A percentile compares a stretch with the other conserved stretches of the same genome.
These are phyloP conservation scores for Myripristis jacobus DNA, from an alignment of 2,797 vertebrate genomes.

Conservation along the genomic window DNA sequence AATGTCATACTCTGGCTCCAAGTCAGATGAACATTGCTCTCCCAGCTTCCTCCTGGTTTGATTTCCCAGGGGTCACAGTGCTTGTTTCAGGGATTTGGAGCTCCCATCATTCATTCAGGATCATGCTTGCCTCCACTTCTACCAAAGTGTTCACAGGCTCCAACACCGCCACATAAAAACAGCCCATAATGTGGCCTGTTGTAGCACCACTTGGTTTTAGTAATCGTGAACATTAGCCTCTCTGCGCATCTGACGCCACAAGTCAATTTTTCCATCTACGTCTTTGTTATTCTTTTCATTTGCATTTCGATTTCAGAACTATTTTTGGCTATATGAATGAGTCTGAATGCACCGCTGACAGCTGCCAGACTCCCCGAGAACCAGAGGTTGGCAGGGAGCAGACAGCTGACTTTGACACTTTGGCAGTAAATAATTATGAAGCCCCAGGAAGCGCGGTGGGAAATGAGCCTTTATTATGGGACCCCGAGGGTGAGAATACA, in stretches of 20 bases:
- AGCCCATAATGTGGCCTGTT: constrained; percentile 25
- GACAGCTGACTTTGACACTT: constrained; percentile 58
- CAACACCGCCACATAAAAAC: constrained; percentile 54
- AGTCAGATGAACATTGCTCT: constrained; percentile 62
- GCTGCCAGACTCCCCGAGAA: constrained; percentile 26
- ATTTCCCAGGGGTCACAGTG: constrained; percentile 79
- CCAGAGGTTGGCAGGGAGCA: constrained; percentile 47
- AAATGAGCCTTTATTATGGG: constrained; percentile 31
- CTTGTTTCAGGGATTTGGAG: constrained; percentile 77
- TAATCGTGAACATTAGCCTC: constrained; percentile 27
- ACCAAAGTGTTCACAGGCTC: constrained; percentile 64
- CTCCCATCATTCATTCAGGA: constrained; percentile 78
- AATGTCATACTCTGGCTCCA: constrained; percentile 66
- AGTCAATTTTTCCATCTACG: neutral
- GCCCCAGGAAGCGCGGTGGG: constrained; percentile 55
- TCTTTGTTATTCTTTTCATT: neutral
- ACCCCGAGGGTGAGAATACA: constrained; percentile 42
- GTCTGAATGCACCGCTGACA: constrained; percentile 13
- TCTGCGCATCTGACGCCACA: neutral
- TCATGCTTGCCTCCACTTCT: constrained; percentile 64
- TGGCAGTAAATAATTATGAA: constrained; percentile 61
- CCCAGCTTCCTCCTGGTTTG: constrained; percentile 69
- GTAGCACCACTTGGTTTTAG: constrained; percentile 30
- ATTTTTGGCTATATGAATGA: constrained; percentile 13
- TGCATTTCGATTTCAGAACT: constrained; percentile 1